Conservation (phyloP, 1,140 invertebrate genomes). For the Lepidotrigona ventralis region DNA sequence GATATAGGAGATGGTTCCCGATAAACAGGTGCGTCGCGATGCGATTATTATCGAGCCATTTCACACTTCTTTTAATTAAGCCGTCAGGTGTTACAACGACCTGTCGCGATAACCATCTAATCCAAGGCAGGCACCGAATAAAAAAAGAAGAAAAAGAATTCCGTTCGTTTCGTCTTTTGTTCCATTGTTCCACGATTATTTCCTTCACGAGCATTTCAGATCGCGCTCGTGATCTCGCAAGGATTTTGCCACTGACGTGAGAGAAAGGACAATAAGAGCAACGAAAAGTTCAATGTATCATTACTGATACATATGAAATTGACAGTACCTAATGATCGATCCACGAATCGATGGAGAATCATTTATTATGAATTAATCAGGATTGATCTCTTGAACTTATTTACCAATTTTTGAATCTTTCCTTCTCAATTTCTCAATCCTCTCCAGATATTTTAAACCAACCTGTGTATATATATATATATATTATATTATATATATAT, state of each 20-base stretch:
- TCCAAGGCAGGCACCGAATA: background rate
- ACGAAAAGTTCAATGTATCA: too few species aligned
- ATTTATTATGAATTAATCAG: too few species aligned
- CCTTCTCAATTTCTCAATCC: background rate
- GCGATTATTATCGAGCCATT: conserved; percentile 13
- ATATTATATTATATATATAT: too few species aligned
- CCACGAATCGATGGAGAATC: too few species aligned
- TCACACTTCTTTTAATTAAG: background rate
- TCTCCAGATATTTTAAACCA: background rate
- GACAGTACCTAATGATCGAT: too few species aligned
- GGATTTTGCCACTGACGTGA: background rate
- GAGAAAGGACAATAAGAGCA: too few species aligned
- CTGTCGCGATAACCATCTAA: background rate
- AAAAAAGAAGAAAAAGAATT: background rate
- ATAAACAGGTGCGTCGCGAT: conserved; percentile 32
- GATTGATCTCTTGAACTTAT: too few species aligned
- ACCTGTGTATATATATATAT: too few species aligned
- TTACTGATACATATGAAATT: too few species aligned
- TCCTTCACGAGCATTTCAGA: background rate
- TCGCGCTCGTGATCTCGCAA: background rate
- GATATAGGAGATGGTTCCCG: background rate
- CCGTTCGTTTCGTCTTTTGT: background rate
- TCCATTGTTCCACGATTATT: background rate
- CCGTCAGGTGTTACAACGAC: background rate
- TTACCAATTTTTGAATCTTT: background rate